phyloP scores from a whole-genome alignment of 2,113 vertebrate genomes.

The Varanus salvator region DNA sequence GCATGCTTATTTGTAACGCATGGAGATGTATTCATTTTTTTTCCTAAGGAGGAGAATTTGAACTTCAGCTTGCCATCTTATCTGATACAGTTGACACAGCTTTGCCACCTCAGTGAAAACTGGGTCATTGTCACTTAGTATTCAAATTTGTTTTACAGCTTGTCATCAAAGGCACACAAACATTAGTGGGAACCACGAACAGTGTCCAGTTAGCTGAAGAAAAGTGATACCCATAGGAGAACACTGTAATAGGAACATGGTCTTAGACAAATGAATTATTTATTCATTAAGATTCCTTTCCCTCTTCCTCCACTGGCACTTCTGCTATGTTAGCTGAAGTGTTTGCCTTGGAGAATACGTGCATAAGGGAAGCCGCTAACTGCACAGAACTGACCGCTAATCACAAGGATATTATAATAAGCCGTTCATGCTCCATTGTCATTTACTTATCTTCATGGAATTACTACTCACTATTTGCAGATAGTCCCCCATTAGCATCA shows the following conservation, averaged over 20 bases:
- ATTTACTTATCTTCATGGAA: constrained; percentile 37
- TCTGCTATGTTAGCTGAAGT: constrained; percentile 33
- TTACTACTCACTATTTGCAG: constrained; percentile 30
- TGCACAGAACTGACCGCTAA: constrained; percentile 32
- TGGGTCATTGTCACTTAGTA: neutral
- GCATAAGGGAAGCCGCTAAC: constrained; percentile 1
- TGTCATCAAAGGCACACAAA: neutral
- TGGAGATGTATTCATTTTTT: neutral
- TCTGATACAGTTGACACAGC: neutral
- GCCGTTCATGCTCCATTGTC: constrained; percentile 40
- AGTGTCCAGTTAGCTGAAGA: constrained; percentile 78
- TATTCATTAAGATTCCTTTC: constrained; percentile 48
- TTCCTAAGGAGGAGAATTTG: neutral
- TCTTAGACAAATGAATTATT: constrained; percentile 52
- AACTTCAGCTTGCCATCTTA: neutral
- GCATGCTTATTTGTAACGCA: neutral
- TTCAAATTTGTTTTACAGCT: neutral
- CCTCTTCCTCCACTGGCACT: neutral
- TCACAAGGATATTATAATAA: constrained; percentile 27
- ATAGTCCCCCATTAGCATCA: neutral
- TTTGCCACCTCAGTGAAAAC: neutral
- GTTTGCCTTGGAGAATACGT: constrained; percentile 50
- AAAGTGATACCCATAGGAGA: constrained; percentile 84
- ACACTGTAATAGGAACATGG: constrained; percentile 75
- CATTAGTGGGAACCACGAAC: constrained; percentile 66